Base-by-base conservation (phyloP, 1,140 invertebrate genomes). In the Probaryconus sp. region DNA sequence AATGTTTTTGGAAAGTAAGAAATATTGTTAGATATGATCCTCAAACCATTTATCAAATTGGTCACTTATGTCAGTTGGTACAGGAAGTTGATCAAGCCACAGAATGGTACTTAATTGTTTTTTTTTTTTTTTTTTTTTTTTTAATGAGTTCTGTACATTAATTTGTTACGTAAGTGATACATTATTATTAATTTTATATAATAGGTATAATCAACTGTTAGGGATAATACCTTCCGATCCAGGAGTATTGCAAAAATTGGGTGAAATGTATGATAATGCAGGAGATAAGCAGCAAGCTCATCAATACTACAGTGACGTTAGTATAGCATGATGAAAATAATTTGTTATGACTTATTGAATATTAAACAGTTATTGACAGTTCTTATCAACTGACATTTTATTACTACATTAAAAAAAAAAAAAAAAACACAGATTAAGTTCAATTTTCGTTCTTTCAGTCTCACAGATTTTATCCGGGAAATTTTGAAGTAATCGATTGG, bases 201-300 rank as follows among this genome's bases (percentile, higher is more conserved):
- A 11, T 5, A 92, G 92, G 92, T 98, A 96, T 84, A 91, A 96
- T 76, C 95, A 98, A 84, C 86, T 96, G 1, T 88, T 97, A 37
- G 93, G 94, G 20, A 90, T 97, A 24, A 92, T 94, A 5, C 94
- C 95, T 5, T 93, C 94, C 16, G 97, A 98, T 88, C 92, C 96
- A 1, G 91, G 91, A 11, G 90, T 97, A 35, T 89, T 96, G 6
- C 91, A 94, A 77, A 94, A 95, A 81, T 88, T 98, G 21, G 96
- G 94, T 2, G 92, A 95, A 79, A 90, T 98, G 76, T 96, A 94
- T 80, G 96, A 97, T 78, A 90, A 89, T 65, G 90, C 94, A 71
- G 94, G 94, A 20, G 96, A 98, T 83, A 95, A 96, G 76, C 95
- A 96, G 79, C 94, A 96, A 85, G 95, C 96, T 1, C 96, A 96